These are phyloP conservation scores for Drosophila pectinifera DNA, from an alignment of 1,140 invertebrate genomes.

Conservation along the genomic window DNA sequence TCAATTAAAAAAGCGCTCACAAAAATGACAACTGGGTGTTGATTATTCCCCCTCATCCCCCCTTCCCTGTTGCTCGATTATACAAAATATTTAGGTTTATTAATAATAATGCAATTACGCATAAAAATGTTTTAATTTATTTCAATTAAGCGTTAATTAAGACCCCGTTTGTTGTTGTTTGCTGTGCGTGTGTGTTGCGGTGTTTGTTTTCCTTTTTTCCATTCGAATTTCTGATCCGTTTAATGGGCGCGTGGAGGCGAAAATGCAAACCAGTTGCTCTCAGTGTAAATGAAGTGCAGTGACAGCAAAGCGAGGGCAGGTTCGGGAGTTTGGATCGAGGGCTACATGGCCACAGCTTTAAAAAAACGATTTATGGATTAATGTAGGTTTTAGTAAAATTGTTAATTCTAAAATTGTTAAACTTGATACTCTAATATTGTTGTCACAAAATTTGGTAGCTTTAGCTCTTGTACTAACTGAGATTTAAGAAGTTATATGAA, in stretches of 20 bases:
- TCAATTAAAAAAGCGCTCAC: slow-evolving; percentile 68
- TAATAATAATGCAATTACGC: slow-evolving; percentile 84
- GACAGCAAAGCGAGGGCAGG: slow-evolving; percentile 7
- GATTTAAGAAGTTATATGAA: background rate
- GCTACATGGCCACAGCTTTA: too few species aligned
- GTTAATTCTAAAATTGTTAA: too few species aligned
- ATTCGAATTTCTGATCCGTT: slow-evolving; percentile 2
- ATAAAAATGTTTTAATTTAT: slow-evolving; percentile 85
- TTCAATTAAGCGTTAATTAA: slow-evolving; percentile 84
- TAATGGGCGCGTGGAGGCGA: slow-evolving; percentile 44
- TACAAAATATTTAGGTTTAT: slow-evolving; percentile 83
- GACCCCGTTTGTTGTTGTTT: slow-evolving; percentile 41
- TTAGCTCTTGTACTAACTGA: background rate
- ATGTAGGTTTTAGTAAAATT: too few species aligned
- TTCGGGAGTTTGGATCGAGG: too few species aligned
- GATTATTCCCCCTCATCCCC: slow-evolving; percentile 12
- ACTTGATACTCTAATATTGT: too few species aligned
- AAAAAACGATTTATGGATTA: too few species aligned
- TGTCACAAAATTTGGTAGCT: background rate
- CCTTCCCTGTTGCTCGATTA: background rate
- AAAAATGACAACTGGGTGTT: slow-evolving; percentile 56
- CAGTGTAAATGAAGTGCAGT: slow-evolving; percentile 10
- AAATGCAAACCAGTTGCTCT: slow-evolving; percentile 40
- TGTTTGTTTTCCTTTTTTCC: slow-evolving; percentile 7
- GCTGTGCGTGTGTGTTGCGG: background rate